A percentile compares a stretch with the other conserved stretches of the same genome.
phyloP scores from a whole-genome alignment of 2,888 invertebrate species.

The Nymphalis c-album region DNA sequence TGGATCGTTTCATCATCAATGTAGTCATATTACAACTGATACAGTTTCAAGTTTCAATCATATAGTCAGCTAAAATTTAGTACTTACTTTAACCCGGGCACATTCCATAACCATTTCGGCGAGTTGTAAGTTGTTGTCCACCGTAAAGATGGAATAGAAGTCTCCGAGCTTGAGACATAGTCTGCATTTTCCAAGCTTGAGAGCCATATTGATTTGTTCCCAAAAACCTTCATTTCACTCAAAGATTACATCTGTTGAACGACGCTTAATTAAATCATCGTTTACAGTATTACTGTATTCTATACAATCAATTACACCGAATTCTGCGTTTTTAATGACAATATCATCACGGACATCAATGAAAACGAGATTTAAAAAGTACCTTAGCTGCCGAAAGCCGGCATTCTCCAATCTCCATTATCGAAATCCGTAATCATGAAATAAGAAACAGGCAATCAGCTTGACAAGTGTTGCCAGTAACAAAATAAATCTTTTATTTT shows the following conservation, averaged over 20 bases:
- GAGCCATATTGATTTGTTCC: constrained; percentile 75
- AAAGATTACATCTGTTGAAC: constrained; percentile 52
- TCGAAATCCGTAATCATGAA: constrained; percentile 25
- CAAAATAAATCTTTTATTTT: neutral
- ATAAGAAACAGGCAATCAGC: constrained; percentile 11
- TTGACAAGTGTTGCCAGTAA: constrained; percentile 21
- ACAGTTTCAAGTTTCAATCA: constrained; percentile 33
- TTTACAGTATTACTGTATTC: constrained; percentile 9
- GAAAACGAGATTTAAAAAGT: constrained; percentile 35
- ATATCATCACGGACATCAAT: constrained; percentile 28
- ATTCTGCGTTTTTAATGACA: constrained; percentile 26
- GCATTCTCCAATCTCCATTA: constrained; percentile 47
- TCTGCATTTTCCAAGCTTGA: constrained; percentile 80
- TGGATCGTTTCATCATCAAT: constrained; percentile 24
- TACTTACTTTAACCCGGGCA: constrained; percentile 69
- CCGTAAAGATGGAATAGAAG: constrained; percentile 77
- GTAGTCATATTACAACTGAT: constrained; percentile 28
- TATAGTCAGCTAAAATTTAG: constrained; percentile 10
- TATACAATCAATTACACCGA: constrained; percentile 11
- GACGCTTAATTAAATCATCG: constrained; percentile 24
- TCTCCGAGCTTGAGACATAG: constrained; percentile 79
- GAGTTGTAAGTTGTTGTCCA: constrained; percentile 74
- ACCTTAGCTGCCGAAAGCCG: constrained; percentile 51
- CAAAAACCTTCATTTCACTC: constrained; percentile 64
- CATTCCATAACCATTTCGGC: constrained; percentile 81